These are phyloP conservation scores for Stomorhina lunata DNA, from an alignment of 2,888 invertebrate species.

Conservation along the genomic window DNA sequence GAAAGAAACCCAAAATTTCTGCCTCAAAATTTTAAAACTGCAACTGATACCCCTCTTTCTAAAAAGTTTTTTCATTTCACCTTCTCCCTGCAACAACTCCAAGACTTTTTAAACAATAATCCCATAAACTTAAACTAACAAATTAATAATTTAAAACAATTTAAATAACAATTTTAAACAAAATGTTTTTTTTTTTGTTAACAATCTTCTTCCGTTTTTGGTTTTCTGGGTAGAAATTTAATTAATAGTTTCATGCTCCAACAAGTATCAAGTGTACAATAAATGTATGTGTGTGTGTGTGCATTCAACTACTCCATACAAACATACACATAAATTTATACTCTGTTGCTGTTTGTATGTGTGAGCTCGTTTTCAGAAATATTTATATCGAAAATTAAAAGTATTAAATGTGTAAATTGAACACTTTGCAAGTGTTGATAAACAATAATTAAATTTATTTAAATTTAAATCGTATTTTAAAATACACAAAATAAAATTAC, in stretches of 20 bases:
- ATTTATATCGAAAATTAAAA: conserved; percentile 29
- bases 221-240: conserved; percentile 36
- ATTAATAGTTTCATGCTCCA: conserved; percentile 51
- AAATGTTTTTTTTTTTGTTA: neutral
- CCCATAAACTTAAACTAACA: conserved; percentile 55
- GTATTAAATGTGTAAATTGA: conserved; percentile 58
- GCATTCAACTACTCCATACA: neutral
- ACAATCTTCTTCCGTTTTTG: neutral
- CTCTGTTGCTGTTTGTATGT: neutral
- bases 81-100: too few species aligned
- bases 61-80: too few species aligned
- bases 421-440: conserved; percentile 54
- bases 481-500: conserved; percentile 8
- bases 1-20: too few species aligned
- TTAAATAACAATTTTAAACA: conserved; percentile 68
- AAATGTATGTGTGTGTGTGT: conserved; percentile 21
- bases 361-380: neutral
- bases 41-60: too few species aligned
- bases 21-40: too few species aligned
- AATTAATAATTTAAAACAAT: conserved; percentile 72
- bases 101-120: too few species aligned
- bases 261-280: conserved; percentile 52
- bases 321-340: neutral
- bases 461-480: conserved; percentile 30
- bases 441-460: conserved; percentile 50